These are phyloP conservation scores for Patella pellucida DNA, from an alignment of 2,888 invertebrate genomes.

Conservation along the genomic window DNA sequence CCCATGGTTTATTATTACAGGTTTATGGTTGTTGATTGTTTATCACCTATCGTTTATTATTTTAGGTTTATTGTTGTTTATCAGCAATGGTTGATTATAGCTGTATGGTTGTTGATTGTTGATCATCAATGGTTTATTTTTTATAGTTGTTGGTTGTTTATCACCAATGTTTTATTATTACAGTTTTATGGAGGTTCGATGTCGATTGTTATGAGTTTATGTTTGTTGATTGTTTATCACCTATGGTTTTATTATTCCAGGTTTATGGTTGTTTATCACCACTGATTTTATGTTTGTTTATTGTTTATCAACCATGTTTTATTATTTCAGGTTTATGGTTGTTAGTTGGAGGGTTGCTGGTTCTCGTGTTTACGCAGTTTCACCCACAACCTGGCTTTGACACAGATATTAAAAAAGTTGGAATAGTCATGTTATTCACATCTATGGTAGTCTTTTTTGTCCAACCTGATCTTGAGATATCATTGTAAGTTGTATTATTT, in stretches of 20 bases:
- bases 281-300: not conserved
- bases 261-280: not conserved
- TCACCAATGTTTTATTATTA: too few relatives aligned
- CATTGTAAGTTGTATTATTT: conserved; percentile 42
- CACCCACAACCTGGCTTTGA: conserved; percentile 13
- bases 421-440: conserved; percentile 41
- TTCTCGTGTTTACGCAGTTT: conserved; percentile 40
- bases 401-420: conserved; percentile 19
- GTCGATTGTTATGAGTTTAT: too few relatives aligned
- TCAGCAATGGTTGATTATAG: not conserved
- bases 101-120: not conserved
- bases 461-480: conserved; percentile 46
- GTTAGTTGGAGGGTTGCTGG: conserved; percentile 48
- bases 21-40: not conserved
- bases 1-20: too few relatives aligned
- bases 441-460: conserved; percentile 48
- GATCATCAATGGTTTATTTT: not conserved
- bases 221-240: too few relatives aligned
- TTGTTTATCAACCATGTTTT: not conserved
- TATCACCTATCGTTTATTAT: too few relatives aligned
- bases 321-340: conserved; percentile 53
- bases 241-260: not conserved
- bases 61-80: too few relatives aligned
- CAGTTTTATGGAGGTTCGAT: too few relatives aligned
- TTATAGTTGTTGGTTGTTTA: not conserved